A percentile compares a stretch with the other conserved stretches of the same genome.
Conservation (phyloP, 2,797 vertebrate species). For the Galago senegalensis region DNA sequence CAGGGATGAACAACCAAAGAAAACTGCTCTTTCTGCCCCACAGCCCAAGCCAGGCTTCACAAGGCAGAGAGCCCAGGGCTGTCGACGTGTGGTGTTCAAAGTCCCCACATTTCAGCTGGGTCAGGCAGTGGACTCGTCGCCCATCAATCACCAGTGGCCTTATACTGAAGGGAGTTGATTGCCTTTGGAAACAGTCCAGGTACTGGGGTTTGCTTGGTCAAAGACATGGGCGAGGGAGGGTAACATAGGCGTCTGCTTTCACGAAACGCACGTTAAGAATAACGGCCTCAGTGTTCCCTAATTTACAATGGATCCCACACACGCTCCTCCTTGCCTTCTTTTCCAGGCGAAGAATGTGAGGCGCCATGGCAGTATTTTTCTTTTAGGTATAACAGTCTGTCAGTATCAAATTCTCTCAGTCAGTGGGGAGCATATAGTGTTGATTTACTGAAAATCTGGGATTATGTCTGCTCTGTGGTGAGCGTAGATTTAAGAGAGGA, state of each 20-base stretch:
- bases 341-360: slow-evolving; percentile 88
- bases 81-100: background rate
- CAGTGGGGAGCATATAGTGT: slow-evolving; percentile 93
- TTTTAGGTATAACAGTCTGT: slow-evolving; percentile 93
- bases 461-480: slow-evolving; percentile 92
- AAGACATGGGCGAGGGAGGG: slow-evolving; percentile 81
- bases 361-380: slow-evolving; percentile 91
- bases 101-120: background rate
- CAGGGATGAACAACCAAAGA: slow-evolving; percentile 4
- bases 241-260: slow-evolving; percentile 75
- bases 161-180: slow-evolving; percentile 82
- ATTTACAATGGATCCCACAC: slow-evolving; percentile 89
- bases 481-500: slow-evolving; percentile 92
- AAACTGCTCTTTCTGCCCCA: background rate
- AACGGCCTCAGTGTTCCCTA: slow-evolving; percentile 82
- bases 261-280: slow-evolving; percentile 86
- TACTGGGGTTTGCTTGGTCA: slow-evolving; percentile 81
- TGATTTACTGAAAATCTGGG: slow-evolving; percentile 94
- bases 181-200: slow-evolving; percentile 75
- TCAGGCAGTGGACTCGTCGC: background rate
- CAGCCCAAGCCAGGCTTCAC: background rate
- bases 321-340: slow-evolving; percentile 77
- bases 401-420: slow-evolving; percentile 93
- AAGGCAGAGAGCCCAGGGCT: background rate
- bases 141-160: slow-evolving; percentile 78